These are phyloP conservation scores for Xylocampa areola DNA, from an alignment of 2,888 invertebrate genomes.

Conservation along the genomic window DNA sequence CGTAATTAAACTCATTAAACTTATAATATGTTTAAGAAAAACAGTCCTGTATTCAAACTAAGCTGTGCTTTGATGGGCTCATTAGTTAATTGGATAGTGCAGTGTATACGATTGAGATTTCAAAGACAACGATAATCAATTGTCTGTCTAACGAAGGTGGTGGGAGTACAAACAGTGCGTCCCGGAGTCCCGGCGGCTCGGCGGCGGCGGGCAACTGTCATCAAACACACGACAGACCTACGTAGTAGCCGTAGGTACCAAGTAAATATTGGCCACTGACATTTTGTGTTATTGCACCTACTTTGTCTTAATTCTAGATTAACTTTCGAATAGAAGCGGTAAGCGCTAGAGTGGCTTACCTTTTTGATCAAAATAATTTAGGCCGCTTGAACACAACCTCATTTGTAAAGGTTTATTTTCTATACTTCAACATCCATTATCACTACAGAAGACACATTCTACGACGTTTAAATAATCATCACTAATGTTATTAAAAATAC, in stretches of 20 bases:
- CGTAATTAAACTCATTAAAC: slow-evolving; percentile 19
- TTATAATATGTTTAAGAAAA: slow-evolving; percentile 9
- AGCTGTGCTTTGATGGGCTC: slow-evolving; percentile 12
- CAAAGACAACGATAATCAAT: slow-evolving; percentile 59
- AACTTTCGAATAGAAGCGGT: no score
- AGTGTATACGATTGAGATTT: slow-evolving; percentile 49
- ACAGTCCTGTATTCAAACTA: slow-evolving; percentile 20
- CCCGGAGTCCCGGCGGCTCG: neutral
- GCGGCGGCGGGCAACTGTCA: slow-evolving; percentile 1
- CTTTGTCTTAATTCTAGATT: neutral
- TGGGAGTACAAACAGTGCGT: slow-evolving; percentile 18
- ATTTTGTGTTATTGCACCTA: slow-evolving; percentile 3
- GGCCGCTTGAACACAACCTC: no score
- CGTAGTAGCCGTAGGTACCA: slow-evolving; percentile 1
- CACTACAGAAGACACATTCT: no score
- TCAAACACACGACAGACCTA: slow-evolving; percentile 21
- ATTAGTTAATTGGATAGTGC: slow-evolving; percentile 57
- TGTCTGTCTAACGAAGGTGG: slow-evolving; percentile 57
- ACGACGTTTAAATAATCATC: no score
- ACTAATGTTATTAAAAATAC: no score
- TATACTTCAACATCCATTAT: no score
- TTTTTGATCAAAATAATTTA: no score
- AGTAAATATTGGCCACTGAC: slow-evolving; percentile 6
- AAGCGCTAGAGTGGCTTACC: no score
- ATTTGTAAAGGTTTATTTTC: no score